Conservation (phyloP, 2,888 invertebrate genomes). For the Agrilus mali region DNA sequence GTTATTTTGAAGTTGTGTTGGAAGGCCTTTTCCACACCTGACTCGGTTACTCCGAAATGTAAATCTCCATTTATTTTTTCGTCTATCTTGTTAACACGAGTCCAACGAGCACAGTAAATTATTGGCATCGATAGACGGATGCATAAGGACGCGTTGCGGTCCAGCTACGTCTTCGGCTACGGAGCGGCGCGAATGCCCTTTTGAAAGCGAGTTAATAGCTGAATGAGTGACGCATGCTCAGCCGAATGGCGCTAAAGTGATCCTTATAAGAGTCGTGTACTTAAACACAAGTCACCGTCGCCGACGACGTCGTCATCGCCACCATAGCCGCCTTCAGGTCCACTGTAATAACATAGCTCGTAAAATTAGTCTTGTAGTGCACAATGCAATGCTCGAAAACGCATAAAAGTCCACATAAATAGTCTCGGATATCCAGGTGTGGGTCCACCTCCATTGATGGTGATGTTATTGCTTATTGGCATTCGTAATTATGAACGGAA, state of each 20-base stretch:
- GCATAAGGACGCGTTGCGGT: too few relatives aligned
- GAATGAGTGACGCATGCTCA: too few relatives aligned
- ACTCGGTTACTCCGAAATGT: too few relatives aligned
- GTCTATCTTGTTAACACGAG: too few relatives aligned
- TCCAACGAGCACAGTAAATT: too few relatives aligned
- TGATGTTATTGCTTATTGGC: conserved; percentile 26
- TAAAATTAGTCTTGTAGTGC: conserved; percentile 29
- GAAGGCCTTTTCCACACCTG: too few relatives aligned
- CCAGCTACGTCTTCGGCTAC: too few relatives aligned
- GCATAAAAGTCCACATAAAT: conserved; percentile 35
- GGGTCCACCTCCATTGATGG: conserved; percentile 21
- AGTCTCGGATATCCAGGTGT: conserved; percentile 32
- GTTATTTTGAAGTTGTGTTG: too few relatives aligned
- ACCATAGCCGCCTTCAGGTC: conserved; percentile 5
- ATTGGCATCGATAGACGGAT: too few relatives aligned
- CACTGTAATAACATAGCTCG: conserved; percentile 27
- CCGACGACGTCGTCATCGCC: not conserved
- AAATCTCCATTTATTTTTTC: too few relatives aligned
- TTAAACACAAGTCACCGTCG: conserved; percentile 8
- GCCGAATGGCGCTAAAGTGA: conserved; percentile 12
- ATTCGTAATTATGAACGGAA: conserved; percentile 26
- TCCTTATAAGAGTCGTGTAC: conserved; percentile 12
- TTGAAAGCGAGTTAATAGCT: too few relatives aligned
- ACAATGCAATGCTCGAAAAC: conserved; percentile 29
- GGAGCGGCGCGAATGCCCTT: too few relatives aligned